These are phyloP conservation scores for Drosophila heteroneura DNA, from an alignment of 2,888 invertebrate genomes.

Conservation along the genomic window DNA sequence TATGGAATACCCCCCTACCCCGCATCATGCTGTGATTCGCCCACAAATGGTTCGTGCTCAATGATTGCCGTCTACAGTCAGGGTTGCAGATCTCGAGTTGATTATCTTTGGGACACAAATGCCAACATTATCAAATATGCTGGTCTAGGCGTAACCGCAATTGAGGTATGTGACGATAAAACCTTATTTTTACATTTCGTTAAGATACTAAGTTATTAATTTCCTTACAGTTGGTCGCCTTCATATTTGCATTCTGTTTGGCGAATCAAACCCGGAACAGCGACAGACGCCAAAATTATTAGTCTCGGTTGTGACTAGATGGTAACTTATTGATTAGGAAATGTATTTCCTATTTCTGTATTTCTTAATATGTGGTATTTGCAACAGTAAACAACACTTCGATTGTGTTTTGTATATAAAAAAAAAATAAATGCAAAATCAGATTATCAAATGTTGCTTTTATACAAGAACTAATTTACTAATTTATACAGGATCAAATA, in stretches of 20 bases:
- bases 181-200: background rate
- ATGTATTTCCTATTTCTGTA: constrained; percentile 18
- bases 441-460: background rate
- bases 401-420: constrained; percentile 1
- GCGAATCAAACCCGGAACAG: constrained; percentile 94
- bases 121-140: constrained; percentile 87
- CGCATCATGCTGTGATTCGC: constrained; percentile 81
- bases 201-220: background rate
- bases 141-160: constrained; percentile 89
- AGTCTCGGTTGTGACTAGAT: constrained; percentile 48
- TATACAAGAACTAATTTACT: background rate
- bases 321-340: background rate
- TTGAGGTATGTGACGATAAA: constrained; percentile 87
- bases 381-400: background rate
- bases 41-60: constrained; percentile 64
- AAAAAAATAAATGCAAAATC: constrained; percentile 3
- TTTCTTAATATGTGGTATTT: background rate
- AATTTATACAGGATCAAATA: background rate
- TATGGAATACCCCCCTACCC: constrained; percentile 68
- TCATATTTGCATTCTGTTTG: constrained; percentile 94
- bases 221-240: constrained; percentile 88
- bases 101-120: constrained; percentile 84
- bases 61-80: constrained; percentile 54
- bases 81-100: constrained; percentile 80
- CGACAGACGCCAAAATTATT: constrained; percentile 89